Percentiles rank a stretch among this genome's conserved stretches.
Conservation (phyloP, 2,797 vertebrate species). For the Oreochromis mossambicus region DNA sequence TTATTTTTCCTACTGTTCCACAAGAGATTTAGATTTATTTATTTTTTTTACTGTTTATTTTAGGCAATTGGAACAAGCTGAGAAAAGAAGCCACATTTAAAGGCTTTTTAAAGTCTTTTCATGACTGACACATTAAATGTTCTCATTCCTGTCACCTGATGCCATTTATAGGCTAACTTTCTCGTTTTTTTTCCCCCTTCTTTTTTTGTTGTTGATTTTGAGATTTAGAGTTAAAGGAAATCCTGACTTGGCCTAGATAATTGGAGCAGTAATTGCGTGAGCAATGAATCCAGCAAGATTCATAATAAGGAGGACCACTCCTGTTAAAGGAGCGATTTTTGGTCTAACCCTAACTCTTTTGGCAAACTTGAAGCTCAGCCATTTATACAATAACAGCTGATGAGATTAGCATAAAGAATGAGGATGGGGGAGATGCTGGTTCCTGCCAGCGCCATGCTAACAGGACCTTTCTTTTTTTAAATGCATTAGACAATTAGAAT, state of each 20-base stretch:
- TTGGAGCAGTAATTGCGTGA: not conserved
- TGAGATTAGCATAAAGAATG: not conserved
- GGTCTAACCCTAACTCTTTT: not conserved
- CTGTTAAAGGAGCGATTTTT: not conserved
- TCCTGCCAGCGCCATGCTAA: not conserved
- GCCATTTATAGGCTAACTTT: constrained; percentile 16
- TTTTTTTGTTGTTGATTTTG: not conserved
- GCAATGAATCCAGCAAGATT: not conserved
- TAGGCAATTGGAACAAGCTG: constrained; percentile 17
- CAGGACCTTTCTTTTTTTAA: not conserved
- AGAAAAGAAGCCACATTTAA: not conserved
- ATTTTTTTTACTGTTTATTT: constrained; percentile 47
- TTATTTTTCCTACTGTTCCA: constrained; percentile 18
- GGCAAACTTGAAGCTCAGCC: not conserved
- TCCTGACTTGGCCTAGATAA: constrained; percentile 1
- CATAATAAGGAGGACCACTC: not conserved
- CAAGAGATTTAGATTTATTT: not conserved
- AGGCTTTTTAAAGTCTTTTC: not conserved
- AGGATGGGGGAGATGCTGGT: rapidly evolving
- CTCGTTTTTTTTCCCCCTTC: rapidly evolving
- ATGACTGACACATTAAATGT: constrained; percentile 25
- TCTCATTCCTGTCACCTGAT: not conserved
- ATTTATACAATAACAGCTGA: not conserved
- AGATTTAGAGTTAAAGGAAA: constrained; percentile 2
- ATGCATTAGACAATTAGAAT: not conserved